Percentiles rank a stretch among this genome's conserved stretches.
phyloP scores from a whole-genome alignment of 1,140 invertebrate genomes.

The Saxidomus purpurata region DNA sequence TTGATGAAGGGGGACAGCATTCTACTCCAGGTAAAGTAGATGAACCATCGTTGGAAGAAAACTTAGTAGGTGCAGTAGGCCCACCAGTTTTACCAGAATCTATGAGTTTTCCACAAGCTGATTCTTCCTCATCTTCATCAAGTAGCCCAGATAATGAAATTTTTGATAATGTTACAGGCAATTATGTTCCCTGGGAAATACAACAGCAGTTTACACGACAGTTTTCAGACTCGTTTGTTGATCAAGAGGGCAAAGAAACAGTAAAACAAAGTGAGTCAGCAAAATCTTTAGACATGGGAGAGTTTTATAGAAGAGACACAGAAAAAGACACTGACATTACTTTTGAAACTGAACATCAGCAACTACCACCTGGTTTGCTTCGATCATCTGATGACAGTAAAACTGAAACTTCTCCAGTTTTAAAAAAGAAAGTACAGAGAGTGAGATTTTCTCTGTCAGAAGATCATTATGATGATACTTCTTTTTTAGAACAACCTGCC shows the following conservation, averaged over 20 bases:
- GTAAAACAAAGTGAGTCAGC: slow-evolving; percentile 60
- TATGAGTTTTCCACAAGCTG: not conserved
- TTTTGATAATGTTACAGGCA: slow-evolving; percentile 78
- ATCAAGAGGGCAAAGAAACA: slow-evolving; percentile 75
- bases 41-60: slow-evolving; percentile 26
- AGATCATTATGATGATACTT: slow-evolving; percentile 47
- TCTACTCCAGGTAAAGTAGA: not conserved
- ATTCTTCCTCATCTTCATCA: slow-evolving; percentile 66
- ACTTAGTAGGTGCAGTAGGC: slow-evolving; percentile 56
- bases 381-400: not conserved
- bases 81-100: slow-evolving; percentile 54
- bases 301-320: slow-evolving; percentile 77
- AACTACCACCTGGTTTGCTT: not conserved
- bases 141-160: slow-evolving; percentile 77
- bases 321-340: slow-evolving; percentile 45
- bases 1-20: slow-evolving; percentile 60
- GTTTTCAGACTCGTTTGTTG: slow-evolving; percentile 80
- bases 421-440: slow-evolving; percentile 66
- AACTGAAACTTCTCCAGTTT: slow-evolving; percentile 54
- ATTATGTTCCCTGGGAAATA: slow-evolving; percentile 82
- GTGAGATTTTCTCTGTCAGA: slow-evolving; percentile 72
- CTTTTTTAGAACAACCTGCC: slow-evolving; percentile 18
- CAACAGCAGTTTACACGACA: slow-evolving; percentile 82
- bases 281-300: slow-evolving; percentile 81
- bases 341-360: slow-evolving; percentile 34